phyloP scores from a whole-genome alignment of 2,113 vertebrate species.

The Acrocephalus arundinaceus region DNA sequence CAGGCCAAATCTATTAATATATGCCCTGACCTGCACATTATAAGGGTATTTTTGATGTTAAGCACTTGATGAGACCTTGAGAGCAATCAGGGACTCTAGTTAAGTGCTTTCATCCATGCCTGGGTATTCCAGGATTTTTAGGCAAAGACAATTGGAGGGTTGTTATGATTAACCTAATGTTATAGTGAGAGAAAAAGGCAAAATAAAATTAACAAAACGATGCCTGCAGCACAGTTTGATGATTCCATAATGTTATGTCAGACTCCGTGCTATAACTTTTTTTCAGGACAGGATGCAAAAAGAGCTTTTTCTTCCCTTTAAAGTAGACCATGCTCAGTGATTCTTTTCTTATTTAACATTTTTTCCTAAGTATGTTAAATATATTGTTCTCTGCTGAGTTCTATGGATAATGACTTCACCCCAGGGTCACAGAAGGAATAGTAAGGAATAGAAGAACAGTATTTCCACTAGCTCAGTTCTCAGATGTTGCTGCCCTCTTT shows the following conservation, averaged over 20 bases:
- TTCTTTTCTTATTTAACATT: neutral
- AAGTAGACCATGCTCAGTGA: fast-evolving
- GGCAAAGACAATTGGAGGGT: neutral
- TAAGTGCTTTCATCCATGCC: neutral
- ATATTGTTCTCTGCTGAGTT: neutral
- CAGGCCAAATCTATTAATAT: neutral
- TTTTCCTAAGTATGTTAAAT: neutral
- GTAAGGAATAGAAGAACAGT: neutral
- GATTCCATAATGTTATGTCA: neutral
- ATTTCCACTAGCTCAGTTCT: neutral
- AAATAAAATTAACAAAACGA: neutral
- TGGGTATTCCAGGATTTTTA: neutral
- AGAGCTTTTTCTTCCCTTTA: neutral
- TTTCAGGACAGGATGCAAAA: neutral
- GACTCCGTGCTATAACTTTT: fast-evolving
- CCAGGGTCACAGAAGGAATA: neutral
- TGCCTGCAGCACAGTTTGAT: neutral
- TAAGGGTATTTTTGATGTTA: neutral
- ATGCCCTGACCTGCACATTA: neutral
- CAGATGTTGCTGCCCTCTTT: neutral
- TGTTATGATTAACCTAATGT: neutral
- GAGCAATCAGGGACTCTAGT: neutral
- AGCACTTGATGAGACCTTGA: neutral
- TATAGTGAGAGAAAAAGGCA: neutral
- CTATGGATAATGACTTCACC: neutral